A percentile compares a stretch with the other conserved stretches of the same genome.
phyloP scores from a whole-genome alignment of 2,797 vertebrate species.

The Phoeniculus purpureus region DNA sequence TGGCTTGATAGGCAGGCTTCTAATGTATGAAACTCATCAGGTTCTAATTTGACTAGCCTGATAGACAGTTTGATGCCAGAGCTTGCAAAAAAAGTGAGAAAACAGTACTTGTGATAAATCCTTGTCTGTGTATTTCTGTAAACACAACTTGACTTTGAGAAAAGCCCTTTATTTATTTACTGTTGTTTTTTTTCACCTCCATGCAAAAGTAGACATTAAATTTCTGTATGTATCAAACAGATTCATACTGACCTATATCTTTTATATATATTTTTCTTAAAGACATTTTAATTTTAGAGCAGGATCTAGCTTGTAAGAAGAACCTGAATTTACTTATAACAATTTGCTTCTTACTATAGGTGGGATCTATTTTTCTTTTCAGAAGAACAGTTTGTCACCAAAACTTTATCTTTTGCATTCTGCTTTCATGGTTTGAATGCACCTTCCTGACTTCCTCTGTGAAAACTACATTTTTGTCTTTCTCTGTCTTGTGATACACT shows the following conservation, averaged over 20 bases:
- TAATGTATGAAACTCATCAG: slow-evolving; percentile 6
- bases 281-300: neutral
- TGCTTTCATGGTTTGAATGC: neutral
- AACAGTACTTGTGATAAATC: neutral
- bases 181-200: neutral
- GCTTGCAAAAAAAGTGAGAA: neutral
- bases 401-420: neutral
- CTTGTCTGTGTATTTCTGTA: neutral
- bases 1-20: neutral
- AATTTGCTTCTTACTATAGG: neutral
- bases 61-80: neutral
- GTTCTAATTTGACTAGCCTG: neutral
- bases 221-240: neutral
- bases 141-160: neutral
- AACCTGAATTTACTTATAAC: neutral
- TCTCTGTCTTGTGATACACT: neutral
- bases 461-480: neutral
- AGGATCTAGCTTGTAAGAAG: neutral
- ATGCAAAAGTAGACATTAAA: neutral
- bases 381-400: neutral
- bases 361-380: neutral
- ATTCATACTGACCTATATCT: neutral
- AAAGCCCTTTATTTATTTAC: neutral
- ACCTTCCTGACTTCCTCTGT: fast-evolving
- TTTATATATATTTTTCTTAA: neutral